Conservation (phyloP, 2,888 invertebrate genomes). For the Synergus umbraculus region DNA sequence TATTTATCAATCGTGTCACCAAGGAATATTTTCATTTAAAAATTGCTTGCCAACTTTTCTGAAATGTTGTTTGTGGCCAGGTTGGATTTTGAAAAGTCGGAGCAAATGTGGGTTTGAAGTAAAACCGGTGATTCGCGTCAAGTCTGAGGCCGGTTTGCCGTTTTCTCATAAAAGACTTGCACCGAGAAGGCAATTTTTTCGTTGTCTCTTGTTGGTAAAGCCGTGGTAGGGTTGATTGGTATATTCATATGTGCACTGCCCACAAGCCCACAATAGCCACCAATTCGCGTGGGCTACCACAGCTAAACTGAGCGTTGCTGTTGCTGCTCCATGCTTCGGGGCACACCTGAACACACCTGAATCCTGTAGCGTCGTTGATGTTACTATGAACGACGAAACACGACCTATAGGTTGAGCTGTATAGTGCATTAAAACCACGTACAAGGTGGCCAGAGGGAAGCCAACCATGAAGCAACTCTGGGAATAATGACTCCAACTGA, state of each 20-base stretch:
- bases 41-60: neutral
- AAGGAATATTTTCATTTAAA: neutral
- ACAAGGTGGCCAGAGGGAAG: slow-evolving; percentile 57
- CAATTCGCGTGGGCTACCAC: slow-evolving; percentile 31
- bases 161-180: slow-evolving; percentile 13
- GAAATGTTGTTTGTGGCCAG: neutral
- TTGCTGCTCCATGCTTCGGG: slow-evolving; percentile 51
- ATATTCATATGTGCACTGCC: neutral
- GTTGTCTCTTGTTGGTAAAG: slow-evolving; percentile 7
- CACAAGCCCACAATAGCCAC: slow-evolving; percentile 12
- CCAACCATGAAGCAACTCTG: slow-evolving; percentile 55
- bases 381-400: slow-evolving; percentile 59
- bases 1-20: neutral
- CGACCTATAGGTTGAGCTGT: slow-evolving; percentile 56
- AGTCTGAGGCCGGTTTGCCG: slow-evolving; percentile 27
- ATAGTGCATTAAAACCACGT: slow-evolving; percentile 50
- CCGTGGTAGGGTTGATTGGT: slow-evolving; percentile 3
- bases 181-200: slow-evolving; percentile 2
- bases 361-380: slow-evolving; percentile 66
- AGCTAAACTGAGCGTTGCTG: slow-evolving; percentile 44
- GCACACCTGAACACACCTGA: slow-evolving; percentile 71
- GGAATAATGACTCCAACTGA: slow-evolving; percentile 49
- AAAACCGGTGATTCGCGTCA: slow-evolving; percentile 14
- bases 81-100: neutral
- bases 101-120: neutral